Percentiles rank a stretch among this genome's conserved stretches.
phyloP scores from a whole-genome alignment of 2,888 invertebrate genomes.

The Drosophila anceps region DNA sequence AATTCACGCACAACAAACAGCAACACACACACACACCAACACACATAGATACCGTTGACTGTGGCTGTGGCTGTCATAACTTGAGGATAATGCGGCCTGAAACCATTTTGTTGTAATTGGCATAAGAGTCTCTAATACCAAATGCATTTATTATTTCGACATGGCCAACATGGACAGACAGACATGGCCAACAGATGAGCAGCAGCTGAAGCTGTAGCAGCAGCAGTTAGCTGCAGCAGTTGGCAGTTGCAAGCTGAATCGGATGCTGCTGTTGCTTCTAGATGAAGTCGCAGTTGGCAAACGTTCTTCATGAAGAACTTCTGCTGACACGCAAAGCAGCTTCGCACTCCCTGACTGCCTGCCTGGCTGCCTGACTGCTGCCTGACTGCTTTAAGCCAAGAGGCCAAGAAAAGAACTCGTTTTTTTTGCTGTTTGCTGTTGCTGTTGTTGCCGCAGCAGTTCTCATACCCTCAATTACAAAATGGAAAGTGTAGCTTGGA shows the following conservation, averaged over 20 bases:
- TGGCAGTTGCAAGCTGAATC: constrained; percentile 14
- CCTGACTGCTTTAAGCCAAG: constrained; percentile 41
- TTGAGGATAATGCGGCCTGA: constrained; percentile 82
- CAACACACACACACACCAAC: constrained; percentile 1
- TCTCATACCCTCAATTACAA: constrained; percentile 39
- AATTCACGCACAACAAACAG: constrained; percentile 14
- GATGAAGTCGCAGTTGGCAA: constrained; percentile 11
- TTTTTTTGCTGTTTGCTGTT: constrained; percentile 11
- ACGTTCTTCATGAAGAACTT: constrained; percentile 24
- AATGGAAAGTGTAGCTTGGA: constrained; percentile 36
- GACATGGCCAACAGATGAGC: constrained; percentile 24
- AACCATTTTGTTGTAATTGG: constrained; percentile 81
- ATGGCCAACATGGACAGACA: constrained; percentile 54
- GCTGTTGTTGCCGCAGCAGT: constrained; percentile 10
- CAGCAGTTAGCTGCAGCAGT: constrained; percentile 6
- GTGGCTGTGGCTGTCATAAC: constrained; percentile 74
- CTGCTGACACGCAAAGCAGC: constrained; percentile 64
- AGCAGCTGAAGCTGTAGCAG: constrained; percentile 1
- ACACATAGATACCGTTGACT: constrained; percentile 21
- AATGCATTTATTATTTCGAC: constrained; percentile 79
- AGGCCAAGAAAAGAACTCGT: constrained; percentile 46
- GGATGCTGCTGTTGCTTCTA: constrained; percentile 11
- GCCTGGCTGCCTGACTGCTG: not conserved
- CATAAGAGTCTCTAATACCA: constrained; percentile 76
- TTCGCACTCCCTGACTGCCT: constrained; percentile 19